Evolutionary conservation across 1,140 invertebrate species (phyloP), one percentile per base, ranked within the genome.

Genomic region (Phymastichus coffea): DNA sequence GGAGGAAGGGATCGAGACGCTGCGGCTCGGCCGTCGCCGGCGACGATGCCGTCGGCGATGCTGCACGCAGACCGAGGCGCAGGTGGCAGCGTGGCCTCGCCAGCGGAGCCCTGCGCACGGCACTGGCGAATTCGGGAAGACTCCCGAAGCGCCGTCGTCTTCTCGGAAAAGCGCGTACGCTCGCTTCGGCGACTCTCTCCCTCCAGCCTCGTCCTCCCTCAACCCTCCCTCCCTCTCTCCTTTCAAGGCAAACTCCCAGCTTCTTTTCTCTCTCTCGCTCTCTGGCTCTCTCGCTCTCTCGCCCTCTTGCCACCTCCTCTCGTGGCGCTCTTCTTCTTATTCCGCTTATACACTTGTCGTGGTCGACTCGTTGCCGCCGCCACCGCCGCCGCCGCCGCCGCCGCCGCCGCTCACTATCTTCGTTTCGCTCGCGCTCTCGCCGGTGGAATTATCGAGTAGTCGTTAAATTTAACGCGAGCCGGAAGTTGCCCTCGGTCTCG

Each of bases 361-460:
- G n/a, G n/a, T n/a, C n/a, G n/a, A n/a, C 56, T 53, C 51, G 46
- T 48, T 54, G n/a, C 57, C 49, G 49, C 53, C 41, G 22, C 56
- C n/a, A 20, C 28, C 55, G 51, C 52, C 17, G 19, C 15, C 28
- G 30, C 12, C 25, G 30, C 14, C 26, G 55, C 58, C n/a, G 20
- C 40, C 12, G 46, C 19, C 49, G 40, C 35, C 46, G 17, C 12
- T 30, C 28, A 17, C 9, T 41, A 33, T 15, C 22, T 33, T 30
- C 43, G 8, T 15, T 2, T 33, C 19, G 7, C 41, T 6, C 1
- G 17, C 15, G 30, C 9, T 4, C 8, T 35, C 54, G 48, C 43
- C 25, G 33, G 56, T 46, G 46, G 46, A 23, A 37, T 48, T 60
- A 40, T 35, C 51, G 17, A 38, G 40, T 23, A 19, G 37, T 23